These are phyloP conservation scores for Patella depressa DNA, from an alignment of 2,888 invertebrate genomes.

Conservation along the genomic window DNA sequence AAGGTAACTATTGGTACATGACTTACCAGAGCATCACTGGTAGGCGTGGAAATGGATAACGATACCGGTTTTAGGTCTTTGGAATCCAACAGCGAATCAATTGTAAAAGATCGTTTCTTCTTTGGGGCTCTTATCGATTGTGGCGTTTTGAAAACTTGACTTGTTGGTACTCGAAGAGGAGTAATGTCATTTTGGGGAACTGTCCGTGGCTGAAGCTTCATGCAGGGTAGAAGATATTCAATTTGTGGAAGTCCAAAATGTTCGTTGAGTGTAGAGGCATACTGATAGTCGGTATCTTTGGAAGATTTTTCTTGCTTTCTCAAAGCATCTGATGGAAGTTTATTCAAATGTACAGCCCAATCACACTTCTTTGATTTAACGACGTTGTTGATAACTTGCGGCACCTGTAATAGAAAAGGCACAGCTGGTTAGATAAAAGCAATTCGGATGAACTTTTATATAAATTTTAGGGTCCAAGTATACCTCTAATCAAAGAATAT, in stretches of 20 bases:
- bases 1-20: not conserved
- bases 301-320: not conserved
- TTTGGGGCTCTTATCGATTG: not conserved
- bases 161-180: not conserved
- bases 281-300: not conserved
- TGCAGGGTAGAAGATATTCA: not conserved
- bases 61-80: not conserved
- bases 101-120: not conserved
- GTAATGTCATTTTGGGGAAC: not conserved
- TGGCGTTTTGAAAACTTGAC: not conserved
- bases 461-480: no score
- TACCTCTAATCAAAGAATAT: no score
- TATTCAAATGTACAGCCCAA: not conserved
- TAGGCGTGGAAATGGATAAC: not conserved
- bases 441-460: no score
- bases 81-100: not conserved
- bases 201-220: not conserved
- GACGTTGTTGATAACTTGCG: not conserved
- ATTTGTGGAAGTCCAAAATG: not conserved
- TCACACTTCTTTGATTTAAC: not conserved
- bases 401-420: not conserved
- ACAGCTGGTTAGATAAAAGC: no score
- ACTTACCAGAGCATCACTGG: no score
- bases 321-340: not conserved
- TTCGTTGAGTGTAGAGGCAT: not conserved